Percentiles rank a stretch among this genome's conserved stretches.
phyloP scores from a whole-genome alignment of 2,113 vertebrate genomes.

The Neolamprologus toae region DNA sequence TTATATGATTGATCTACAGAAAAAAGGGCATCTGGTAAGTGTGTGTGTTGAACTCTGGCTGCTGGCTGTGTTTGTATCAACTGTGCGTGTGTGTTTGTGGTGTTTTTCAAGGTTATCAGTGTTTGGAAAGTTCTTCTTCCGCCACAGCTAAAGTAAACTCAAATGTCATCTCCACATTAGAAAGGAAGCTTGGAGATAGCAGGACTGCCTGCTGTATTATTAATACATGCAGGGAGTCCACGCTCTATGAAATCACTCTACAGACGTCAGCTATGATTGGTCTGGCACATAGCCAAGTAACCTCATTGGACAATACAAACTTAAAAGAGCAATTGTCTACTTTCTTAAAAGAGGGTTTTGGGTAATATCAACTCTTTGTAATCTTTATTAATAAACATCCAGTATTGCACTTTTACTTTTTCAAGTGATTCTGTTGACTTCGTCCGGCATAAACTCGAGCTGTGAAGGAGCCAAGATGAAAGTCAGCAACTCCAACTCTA shows the following conservation, averaged over 20 bases:
- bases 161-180: not conserved
- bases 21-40: not conserved
- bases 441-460: not conserved
- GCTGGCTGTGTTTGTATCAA: not conserved
- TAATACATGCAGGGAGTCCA: not conserved
- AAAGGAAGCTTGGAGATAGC: not conserved
- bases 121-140: conserved; percentile 8
- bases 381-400: not conserved
- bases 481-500: not conserved
- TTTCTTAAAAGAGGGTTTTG: not conserved
- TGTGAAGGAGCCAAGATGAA: not conserved
- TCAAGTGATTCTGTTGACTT: not conserved
- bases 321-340: not conserved
- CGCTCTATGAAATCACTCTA: not conserved
- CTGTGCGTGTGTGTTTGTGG: not conserved
- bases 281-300: not conserved
- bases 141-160: not conserved
- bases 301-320: not conserved
- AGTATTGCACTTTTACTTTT: accelerated
- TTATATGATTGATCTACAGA: not conserved
- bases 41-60: not conserved
- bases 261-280: not conserved
- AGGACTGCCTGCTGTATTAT: not conserved
- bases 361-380: not conserved
- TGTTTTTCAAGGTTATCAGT: conserved; percentile 36